These are phyloP conservation scores for Hydrotaea cyrtoneurina DNA, from an alignment of 2,888 invertebrate species.

Conservation along the genomic window DNA sequence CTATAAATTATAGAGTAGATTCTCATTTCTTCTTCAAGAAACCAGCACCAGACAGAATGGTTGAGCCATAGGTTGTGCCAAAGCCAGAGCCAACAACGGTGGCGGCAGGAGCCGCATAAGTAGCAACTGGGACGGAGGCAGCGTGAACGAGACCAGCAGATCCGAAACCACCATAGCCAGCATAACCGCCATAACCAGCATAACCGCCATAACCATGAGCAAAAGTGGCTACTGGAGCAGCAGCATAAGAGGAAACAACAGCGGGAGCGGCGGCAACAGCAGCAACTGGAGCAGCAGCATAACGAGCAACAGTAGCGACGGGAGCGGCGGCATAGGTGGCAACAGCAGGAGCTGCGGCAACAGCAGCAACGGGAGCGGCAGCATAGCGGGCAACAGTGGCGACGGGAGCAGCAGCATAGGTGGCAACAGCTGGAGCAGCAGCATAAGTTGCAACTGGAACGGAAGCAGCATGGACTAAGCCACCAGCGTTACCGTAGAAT, in stretches of 20 bases:
- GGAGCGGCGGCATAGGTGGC: background rate
- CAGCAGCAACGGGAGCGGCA: background rate
- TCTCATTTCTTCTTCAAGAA: too few species aligned
- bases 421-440: constrained; percentile 50
- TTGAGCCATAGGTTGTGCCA: too few species aligned
- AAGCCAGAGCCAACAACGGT: too few species aligned
- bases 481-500: background rate
- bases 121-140: too few species aligned
- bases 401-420: constrained; percentile 44
- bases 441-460: constrained; percentile 1
- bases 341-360: constrained; percentile 32
- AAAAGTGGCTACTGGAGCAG: too few species aligned
- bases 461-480: constrained; percentile 46
- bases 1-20: too few species aligned
- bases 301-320: background rate
- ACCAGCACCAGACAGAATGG: too few species aligned
- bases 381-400: background rate
- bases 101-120: too few species aligned
- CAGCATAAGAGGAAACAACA: constrained; percentile 43
- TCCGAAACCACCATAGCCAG: too few species aligned
- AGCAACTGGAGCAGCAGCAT: background rate
- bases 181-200: background rate
- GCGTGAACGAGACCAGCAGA: too few species aligned
- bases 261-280: constrained; percentile 47
- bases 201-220: background rate